phyloP scores from a whole-genome alignment of 1,140 invertebrate species.

The Drosophila bocki region DNA sequence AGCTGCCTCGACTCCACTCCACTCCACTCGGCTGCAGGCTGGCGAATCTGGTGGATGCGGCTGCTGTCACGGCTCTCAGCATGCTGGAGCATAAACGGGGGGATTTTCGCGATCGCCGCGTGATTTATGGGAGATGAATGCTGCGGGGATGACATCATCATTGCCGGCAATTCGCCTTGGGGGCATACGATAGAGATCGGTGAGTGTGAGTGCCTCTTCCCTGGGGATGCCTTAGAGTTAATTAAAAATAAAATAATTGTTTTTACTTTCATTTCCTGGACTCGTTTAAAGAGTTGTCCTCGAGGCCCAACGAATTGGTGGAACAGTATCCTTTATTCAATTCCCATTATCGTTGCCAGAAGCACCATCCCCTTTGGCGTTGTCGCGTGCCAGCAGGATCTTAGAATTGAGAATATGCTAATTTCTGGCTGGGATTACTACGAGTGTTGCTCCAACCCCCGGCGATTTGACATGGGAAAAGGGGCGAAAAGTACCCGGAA shows the following conservation, averaged over 20 bases:
- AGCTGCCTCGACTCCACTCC: constrained; percentile 71
- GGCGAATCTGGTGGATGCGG: constrained; percentile 40
- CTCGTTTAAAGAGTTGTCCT: background rate
- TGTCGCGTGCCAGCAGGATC: constrained; percentile 62
- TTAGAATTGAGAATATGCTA: constrained; percentile 63
- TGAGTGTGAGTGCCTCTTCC: background rate
- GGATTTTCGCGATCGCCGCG: constrained; percentile 58
- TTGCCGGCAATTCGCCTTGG: constrained; percentile 29
- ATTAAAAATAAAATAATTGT: constrained; percentile 46
- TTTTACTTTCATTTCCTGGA: constrained; percentile 52
- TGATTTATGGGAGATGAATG: constrained; percentile 71
- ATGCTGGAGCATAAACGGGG: constrained; percentile 49
- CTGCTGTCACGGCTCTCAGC: constrained; percentile 40
- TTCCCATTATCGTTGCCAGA: constrained; percentile 47
- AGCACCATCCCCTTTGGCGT: background rate
- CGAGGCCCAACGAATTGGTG: background rate
- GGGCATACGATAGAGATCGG: constrained; percentile 8
- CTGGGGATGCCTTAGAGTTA: constrained; percentile 20
- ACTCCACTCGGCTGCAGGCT: constrained; percentile 27
- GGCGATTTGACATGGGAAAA: background rate
- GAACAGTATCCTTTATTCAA: constrained; percentile 44
- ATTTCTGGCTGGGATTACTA: constrained; percentile 62
- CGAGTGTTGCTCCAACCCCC: constrained; percentile 42
- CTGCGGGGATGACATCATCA: constrained; percentile 73
- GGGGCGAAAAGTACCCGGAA: constrained; percentile 30